A percentile compares a stretch with the other conserved stretches of the same genome.
These are phyloP conservation scores for Parapsyche elsis DNA, from an alignment of 1,140 invertebrate genomes.

Conservation along the genomic window DNA sequence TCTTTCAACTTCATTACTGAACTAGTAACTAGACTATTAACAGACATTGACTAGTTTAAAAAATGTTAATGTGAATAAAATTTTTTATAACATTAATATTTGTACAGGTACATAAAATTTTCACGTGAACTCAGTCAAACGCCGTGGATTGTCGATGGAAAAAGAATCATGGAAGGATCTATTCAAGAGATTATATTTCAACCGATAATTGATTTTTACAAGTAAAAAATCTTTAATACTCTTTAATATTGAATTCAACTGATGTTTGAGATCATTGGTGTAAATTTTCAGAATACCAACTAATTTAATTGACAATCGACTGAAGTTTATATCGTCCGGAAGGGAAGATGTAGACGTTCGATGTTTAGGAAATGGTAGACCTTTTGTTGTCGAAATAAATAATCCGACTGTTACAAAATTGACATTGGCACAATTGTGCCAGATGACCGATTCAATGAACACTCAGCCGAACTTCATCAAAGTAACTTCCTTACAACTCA, in stretches of 20 bases:
- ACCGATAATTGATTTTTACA: constrained; percentile 68
- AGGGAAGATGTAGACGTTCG: constrained; percentile 95
- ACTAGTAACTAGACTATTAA: too few relatives aligned
- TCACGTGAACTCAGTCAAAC: constrained; percentile 90
- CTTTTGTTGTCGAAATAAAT: constrained; percentile 86
- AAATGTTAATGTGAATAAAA: too few relatives aligned
- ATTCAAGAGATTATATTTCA: constrained; percentile 91
- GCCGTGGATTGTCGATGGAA: constrained; percentile 91
- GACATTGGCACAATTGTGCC: constrained; percentile 64
- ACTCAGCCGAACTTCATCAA: constrained; percentile 68
- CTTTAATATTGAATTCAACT: constrained; percentile 14
- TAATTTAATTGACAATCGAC: constrained; percentile 58
- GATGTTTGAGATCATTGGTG: constrained; percentile 25
- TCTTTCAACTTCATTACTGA: neutral
- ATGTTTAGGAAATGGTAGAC: constrained; percentile 86
- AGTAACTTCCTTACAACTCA: constrained; percentile 74
- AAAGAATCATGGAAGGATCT: constrained; percentile 83
- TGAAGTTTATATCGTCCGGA: constrained; percentile 89
- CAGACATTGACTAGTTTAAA: too few relatives aligned
- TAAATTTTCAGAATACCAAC: constrained; percentile 58
- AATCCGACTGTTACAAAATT: constrained; percentile 74
- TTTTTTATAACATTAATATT: too few relatives aligned
- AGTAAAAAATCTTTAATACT: constrained; percentile 62
- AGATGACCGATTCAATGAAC: constrained; percentile 65
- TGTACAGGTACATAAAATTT: constrained; percentile 82